These are phyloP conservation scores for Leucophenga maculata DNA, from an alignment of 2,888 invertebrate species.

Conservation along the genomic window DNA sequence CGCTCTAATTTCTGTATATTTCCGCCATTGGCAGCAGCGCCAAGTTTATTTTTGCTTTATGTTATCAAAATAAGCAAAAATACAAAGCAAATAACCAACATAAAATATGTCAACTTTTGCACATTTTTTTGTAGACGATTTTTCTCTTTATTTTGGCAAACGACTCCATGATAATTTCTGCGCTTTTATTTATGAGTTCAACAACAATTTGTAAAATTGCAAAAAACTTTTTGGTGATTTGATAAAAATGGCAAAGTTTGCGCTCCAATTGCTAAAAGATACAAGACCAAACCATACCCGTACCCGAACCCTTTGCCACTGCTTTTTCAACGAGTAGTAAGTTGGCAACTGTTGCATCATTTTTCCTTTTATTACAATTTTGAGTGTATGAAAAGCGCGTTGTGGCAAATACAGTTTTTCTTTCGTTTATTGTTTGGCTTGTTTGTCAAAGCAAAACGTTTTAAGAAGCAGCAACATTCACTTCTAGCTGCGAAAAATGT, in stretches of 20 bases:
- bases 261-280: neutral
- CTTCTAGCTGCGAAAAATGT: neutral
- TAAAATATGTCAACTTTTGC: neutral
- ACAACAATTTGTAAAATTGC: slow-evolving; percentile 8
- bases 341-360: slow-evolving; percentile 5
- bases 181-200: slow-evolving; percentile 7
- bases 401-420: no score
- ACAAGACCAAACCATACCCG: no score
- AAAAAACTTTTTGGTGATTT: neutral
- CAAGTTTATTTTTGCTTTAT: neutral
- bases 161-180: neutral
- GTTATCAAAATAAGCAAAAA: neutral
- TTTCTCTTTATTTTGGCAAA: neutral
- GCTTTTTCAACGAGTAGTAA: neutral
- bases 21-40: neutral
- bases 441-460: neutral
- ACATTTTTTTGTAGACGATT: neutral
- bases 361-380: neutral
- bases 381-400: no score
- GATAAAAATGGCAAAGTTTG: slow-evolving; percentile 6
- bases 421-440: neutral
- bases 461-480: slow-evolving; percentile 22
- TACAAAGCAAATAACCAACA: neutral
- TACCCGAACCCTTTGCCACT: no score
- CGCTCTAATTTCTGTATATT: no score